phyloP scores from a whole-genome alignment of 2,113 vertebrate species.

The Tetrao urogallus region DNA sequence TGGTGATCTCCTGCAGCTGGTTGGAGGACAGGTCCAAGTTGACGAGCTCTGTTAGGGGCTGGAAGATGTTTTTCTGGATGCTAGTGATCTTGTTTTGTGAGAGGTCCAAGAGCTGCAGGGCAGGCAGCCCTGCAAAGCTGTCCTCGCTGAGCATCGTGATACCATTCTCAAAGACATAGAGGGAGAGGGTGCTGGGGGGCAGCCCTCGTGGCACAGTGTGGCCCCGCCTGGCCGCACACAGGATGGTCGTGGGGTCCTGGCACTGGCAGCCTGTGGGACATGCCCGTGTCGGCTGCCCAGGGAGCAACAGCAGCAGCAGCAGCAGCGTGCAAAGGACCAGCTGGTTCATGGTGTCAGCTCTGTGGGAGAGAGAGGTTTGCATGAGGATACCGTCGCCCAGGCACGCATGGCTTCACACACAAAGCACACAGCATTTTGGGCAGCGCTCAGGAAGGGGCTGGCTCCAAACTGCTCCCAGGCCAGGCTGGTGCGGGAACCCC shows the following conservation, averaged over 20 bases:
- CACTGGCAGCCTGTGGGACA: slow-evolving; percentile 81
- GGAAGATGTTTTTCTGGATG: slow-evolving; percentile 87
- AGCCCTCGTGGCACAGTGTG: slow-evolving; percentile 80
- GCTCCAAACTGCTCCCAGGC: not conserved
- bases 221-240: slow-evolving; percentile 73
- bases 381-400: not conserved
- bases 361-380: not conserved
- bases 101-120: slow-evolving; percentile 91
- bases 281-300: not conserved
- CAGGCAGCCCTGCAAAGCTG: slow-evolving; percentile 82
- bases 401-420: slow-evolving; percentile 41
- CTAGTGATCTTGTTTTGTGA: slow-evolving; percentile 91
- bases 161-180: slow-evolving; percentile 91
- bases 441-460: not conserved
- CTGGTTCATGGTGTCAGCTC: slow-evolving; percentile 58
- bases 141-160: slow-evolving; percentile 81
- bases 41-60: slow-evolving; percentile 83
- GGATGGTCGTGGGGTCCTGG: slow-evolving; percentile 75
- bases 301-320: not conserved
- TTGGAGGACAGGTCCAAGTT: slow-evolving; percentile 96
- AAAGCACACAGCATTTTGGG: slow-evolving; percentile 39
- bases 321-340: slow-evolving; percentile 61
- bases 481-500: not conserved
- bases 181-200: slow-evolving; percentile 76
- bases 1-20: slow-evolving; percentile 88